Percentiles rank a stretch among this genome's conserved stretches.
These are phyloP conservation scores for Chlorops oryzae DNA, from an alignment of 1,140 invertebrate species.

Conservation along the genomic window DNA sequence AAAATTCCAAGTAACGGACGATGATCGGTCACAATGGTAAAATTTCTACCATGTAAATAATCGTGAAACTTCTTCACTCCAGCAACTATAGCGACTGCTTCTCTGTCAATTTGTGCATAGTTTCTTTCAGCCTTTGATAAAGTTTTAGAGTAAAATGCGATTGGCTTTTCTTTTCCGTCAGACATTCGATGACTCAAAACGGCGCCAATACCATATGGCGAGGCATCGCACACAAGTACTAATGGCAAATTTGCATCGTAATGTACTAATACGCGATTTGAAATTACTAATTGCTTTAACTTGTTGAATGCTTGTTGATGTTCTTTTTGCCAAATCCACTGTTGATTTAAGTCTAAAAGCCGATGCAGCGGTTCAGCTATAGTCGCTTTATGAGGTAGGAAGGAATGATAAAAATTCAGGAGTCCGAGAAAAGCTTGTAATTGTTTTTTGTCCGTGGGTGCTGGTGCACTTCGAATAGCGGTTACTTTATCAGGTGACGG, in stretches of 20 bases:
- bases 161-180: constrained; percentile 36
- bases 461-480: constrained; percentile 40
- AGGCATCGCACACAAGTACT: constrained; percentile 46
- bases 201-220: constrained; percentile 51
- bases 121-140: constrained; percentile 33
- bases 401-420: constrained; percentile 41
- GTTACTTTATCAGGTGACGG: constrained; percentile 32
- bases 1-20: too few relatives aligned
- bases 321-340: constrained; percentile 31
- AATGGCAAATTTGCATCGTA: constrained; percentile 34
- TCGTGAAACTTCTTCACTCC: too few relatives aligned
- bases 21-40: too few relatives aligned
- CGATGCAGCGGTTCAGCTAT: constrained; percentile 26
- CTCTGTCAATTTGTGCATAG: constrained; percentile 41
- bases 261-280: constrained; percentile 32
- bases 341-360: constrained; percentile 19
- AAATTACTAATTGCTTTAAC: constrained; percentile 31
- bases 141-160: constrained; percentile 18
- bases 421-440: constrained; percentile 44
- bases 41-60: constrained; percentile 27
- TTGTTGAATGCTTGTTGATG: constrained; percentile 30
- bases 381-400: too few relatives aligned
- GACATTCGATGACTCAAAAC: constrained; percentile 47
- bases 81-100: too few relatives aligned
- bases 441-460: constrained; percentile 36